Evolutionary conservation across 2,888 invertebrate genomes (phyloP).

Genomic region (Tryphoninae sp.): DNA sequence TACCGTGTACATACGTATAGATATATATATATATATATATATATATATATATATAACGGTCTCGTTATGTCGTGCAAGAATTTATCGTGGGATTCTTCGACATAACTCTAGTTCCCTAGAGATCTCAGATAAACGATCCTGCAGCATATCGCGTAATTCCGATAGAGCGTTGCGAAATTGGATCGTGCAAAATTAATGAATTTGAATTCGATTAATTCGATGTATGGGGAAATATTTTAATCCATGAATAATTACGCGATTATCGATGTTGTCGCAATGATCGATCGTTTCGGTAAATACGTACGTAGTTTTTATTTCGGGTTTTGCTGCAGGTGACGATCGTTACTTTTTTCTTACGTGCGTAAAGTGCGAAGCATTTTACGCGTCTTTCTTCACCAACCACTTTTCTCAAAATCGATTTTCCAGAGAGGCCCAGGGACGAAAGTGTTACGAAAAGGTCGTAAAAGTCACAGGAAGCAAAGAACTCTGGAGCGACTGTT

Average conservation of each 20-base stretch:
- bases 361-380: background rate
- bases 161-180: background rate
- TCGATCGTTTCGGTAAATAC: slow-evolving; percentile 14
- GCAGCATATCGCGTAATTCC: background rate
- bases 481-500: background rate
- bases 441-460: background rate
- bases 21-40: slow-evolving; percentile 2
- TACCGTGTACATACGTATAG: background rate
- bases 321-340: slow-evolving; percentile 17
- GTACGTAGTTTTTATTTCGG: slow-evolving; percentile 14
- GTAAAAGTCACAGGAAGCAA: slow-evolving; percentile 1
- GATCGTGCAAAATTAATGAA: background rate
- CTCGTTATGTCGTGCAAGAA: slow-evolving; percentile 9
- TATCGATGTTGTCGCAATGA: slow-evolving; percentile 38
- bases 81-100: slow-evolving; percentile 1
- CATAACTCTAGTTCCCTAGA: background rate
- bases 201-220: background rate
- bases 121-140: background rate
- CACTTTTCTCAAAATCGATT: slow-evolving; percentile 31
- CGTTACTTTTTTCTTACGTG: slow-evolving; percentile 18
- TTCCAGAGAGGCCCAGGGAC: background rate
- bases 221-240: background rate
- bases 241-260: background rate
- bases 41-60: background rate
- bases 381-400: slow-evolving; percentile 4